Evolutionary conservation across 2,888 invertebrate genomes (phyloP).

Genomic region (Macaria liturata): DNA sequence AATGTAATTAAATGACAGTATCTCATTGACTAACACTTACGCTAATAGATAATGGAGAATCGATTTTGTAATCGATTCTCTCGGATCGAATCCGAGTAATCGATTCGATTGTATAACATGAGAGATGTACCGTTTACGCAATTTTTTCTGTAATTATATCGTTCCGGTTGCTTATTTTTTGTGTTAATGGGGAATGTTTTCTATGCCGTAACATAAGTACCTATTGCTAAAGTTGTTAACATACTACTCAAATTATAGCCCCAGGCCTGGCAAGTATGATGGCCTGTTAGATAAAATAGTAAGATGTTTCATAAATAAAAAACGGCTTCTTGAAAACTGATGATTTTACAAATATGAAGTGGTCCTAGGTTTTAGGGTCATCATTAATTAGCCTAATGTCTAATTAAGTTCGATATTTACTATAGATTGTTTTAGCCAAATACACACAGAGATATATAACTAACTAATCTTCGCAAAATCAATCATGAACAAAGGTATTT

Average conservation of each 20-base stretch:
- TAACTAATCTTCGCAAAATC: too few species aligned
- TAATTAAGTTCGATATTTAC: too few species aligned
- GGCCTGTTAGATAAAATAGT: neutral
- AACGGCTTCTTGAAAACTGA: too few species aligned
- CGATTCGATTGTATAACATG: slow-evolving; percentile 25
- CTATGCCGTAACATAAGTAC: slow-evolving; percentile 17
- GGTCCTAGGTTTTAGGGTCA: too few species aligned
- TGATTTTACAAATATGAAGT: too few species aligned
- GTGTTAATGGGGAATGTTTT: slow-evolving; percentile 20
- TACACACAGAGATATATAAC: too few species aligned
- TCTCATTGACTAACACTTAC: slow-evolving; percentile 19
- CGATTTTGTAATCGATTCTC: slow-evolving; percentile 26
- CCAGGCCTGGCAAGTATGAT: slow-evolving; percentile 1
- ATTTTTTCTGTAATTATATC: slow-evolving; percentile 27
- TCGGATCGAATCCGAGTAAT: slow-evolving; percentile 17
- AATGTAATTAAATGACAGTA: slow-evolving; percentile 7
- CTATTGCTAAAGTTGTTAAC: slow-evolving; percentile 3
- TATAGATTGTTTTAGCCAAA: too few species aligned
- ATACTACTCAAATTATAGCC: slow-evolving; percentile 11
- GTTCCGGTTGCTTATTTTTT: slow-evolving; percentile 25
- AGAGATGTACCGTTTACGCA: slow-evolving; percentile 27
- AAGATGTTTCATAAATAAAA: too few species aligned
- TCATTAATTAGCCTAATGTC: too few species aligned
- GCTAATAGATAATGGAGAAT: slow-evolving; percentile 19
- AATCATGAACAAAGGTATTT: too few species aligned